Conservation (phyloP, 2,888 invertebrate genomes). For the Napeogenes inachia region DNA sequence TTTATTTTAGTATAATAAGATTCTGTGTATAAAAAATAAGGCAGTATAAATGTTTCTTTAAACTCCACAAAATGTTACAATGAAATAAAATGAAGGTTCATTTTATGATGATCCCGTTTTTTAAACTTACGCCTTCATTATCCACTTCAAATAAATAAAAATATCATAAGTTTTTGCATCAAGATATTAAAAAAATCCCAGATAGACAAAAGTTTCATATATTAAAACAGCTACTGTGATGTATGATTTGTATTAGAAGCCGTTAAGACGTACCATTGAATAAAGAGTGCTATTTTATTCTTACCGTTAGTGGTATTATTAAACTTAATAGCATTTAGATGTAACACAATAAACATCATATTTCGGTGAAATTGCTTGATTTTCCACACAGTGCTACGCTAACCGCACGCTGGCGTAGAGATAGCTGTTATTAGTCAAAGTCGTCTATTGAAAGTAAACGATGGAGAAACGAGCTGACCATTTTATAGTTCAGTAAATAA, state of each 20-base stretch:
- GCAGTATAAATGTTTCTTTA: no score
- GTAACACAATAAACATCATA: constrained; percentile 13
- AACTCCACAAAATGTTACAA: no score
- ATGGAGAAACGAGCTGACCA: constrained; percentile 44
- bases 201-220: no score
- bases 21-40: no score
- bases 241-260: constrained; percentile 21
- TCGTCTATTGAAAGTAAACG: constrained; percentile 59
- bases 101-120: no score
- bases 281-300: constrained; percentile 16
- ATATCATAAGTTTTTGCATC: no score
- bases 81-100: no score
- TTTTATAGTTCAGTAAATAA: constrained; percentile 49
- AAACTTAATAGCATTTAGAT: constrained; percentile 5
- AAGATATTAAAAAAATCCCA: no score
- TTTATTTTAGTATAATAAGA: no score
- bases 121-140: no score
- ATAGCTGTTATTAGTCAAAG: constrained; percentile 55
- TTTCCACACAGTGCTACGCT: constrained; percentile 31
- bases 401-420: constrained; percentile 33
- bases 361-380: constrained; percentile 13
- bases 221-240: constrained; percentile 11
- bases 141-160: no score
- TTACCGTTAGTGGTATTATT: constrained; percentile 7
- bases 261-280: constrained; percentile 17